Evolutionary conservation across 2,113 vertebrate genomes (phyloP).

Genomic region (Semnornis frantzii): DNA sequence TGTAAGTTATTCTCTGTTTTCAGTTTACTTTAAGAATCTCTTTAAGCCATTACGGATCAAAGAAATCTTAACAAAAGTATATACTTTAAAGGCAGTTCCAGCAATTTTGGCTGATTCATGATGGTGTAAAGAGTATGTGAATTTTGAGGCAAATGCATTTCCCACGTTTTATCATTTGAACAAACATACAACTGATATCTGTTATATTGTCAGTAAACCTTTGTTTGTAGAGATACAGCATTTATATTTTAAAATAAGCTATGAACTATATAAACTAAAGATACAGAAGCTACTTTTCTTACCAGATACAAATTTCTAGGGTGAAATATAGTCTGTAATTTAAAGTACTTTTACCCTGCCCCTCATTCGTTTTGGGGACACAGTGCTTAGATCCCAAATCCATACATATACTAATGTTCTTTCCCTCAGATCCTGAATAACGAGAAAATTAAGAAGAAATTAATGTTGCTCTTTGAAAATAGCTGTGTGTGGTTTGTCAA

Average conservation of each 20-base stretch:
- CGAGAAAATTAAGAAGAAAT: not conserved
- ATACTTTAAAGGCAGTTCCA: not conserved
- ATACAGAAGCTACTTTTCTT: not conserved
- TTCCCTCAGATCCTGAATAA: not conserved
- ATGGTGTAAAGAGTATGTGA: not conserved
- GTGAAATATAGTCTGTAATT: not conserved
- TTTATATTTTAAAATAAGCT: not conserved
- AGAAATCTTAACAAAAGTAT: not conserved
- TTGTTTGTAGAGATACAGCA: not conserved
- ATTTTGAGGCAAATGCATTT: not conserved
- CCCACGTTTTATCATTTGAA: not conserved
- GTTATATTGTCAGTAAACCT: rapidly evolving
- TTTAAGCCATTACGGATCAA: not conserved
- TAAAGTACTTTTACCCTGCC: not conserved
- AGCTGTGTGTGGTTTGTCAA: not conserved
- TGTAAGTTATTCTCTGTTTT: constrained; percentile 76
- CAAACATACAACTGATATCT: not conserved
- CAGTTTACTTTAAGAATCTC: not conserved
- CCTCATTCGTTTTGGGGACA: not conserved
- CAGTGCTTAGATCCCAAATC: not conserved
- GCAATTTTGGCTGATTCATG: not conserved
- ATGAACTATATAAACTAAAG: not conserved
- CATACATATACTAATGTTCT: not conserved
- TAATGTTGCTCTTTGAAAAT: not conserved
- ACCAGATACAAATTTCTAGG: not conserved